Evolutionary conservation across 1,140 invertebrate species (phyloP).

Genomic region (Atta cephalotes): DNA sequence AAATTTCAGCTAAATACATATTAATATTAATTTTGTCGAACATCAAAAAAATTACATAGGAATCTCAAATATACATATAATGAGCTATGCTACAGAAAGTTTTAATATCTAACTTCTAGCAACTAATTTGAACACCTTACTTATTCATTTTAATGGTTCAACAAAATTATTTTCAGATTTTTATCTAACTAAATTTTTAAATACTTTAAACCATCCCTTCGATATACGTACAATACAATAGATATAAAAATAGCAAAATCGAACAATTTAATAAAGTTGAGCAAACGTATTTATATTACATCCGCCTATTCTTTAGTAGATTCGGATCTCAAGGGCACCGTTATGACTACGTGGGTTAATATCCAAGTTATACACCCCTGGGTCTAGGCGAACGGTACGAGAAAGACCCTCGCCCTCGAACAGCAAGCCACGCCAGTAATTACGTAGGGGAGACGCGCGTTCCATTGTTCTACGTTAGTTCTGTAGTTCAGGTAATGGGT

Average conservation of each 20-base stretch:
- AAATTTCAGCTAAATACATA: too few relatives aligned
- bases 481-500: conserved; percentile 69
- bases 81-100: too few relatives aligned
- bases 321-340: not conserved
- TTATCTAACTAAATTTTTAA: too few relatives aligned
- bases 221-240: not conserved
- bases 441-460: conserved; percentile 71
- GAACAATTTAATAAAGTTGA: not conserved
- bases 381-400: conserved; percentile 60
- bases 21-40: too few relatives aligned
- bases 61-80: too few relatives aligned
- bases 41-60: too few relatives aligned
- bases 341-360: not conserved
- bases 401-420: conserved; percentile 69
- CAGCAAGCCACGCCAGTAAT: conserved; percentile 71
- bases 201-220: too few relatives aligned
- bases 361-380: conserved; percentile 30
- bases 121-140: too few relatives aligned
- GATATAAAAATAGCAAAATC: not conserved
- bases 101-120: too few relatives aligned
- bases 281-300: not conserved
- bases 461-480: conserved; percentile 76
- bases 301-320: not conserved
- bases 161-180: too few relatives aligned
- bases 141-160: too few relatives aligned